phyloP scores from a whole-genome alignment of 2,888 invertebrate genomes.

The Salticus scenicus region DNA sequence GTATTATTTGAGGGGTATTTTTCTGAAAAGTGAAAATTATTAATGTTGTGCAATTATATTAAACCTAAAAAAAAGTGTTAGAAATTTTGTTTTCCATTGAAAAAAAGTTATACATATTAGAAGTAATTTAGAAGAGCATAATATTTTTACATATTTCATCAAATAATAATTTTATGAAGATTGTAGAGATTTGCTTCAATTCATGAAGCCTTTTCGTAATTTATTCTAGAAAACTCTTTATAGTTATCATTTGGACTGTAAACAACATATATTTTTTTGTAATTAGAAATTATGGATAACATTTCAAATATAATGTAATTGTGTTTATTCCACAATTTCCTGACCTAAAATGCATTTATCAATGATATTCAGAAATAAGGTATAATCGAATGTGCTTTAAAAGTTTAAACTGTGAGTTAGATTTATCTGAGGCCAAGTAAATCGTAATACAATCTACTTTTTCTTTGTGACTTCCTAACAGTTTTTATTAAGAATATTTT shows the following conservation, averaged over 20 bases:
- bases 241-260: slow-evolving; percentile 37
- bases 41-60: slow-evolving; percentile 1
- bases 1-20: neutral
- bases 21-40: slow-evolving; percentile 4
- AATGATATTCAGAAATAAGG: slow-evolving; percentile 29
- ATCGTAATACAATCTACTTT: too few relatives aligned
- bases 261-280: slow-evolving; percentile 36
- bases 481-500: too few relatives aligned
- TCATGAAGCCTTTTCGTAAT: slow-evolving; percentile 43
- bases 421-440: slow-evolving; percentile 50
- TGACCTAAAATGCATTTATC: slow-evolving; percentile 67
- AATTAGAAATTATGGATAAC: slow-evolving; percentile 33
- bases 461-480: too few relatives aligned
- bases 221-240: slow-evolving; percentile 49
- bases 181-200: slow-evolving; percentile 44
- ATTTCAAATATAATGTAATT: slow-evolving; percentile 51
- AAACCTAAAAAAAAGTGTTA: neutral
- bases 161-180: slow-evolving; percentile 61
- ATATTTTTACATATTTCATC: slow-evolving; percentile 66
- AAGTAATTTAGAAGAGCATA: slow-evolving; percentile 54
- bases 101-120: slow-evolving; percentile 59
- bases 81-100: neutral
- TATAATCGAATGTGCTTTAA: slow-evolving; percentile 46
- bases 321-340: slow-evolving; percentile 52
- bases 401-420: slow-evolving; percentile 40